Conservation (phyloP, 2,888 invertebrate species). For the Rhyacophila evoluta region DNA sequence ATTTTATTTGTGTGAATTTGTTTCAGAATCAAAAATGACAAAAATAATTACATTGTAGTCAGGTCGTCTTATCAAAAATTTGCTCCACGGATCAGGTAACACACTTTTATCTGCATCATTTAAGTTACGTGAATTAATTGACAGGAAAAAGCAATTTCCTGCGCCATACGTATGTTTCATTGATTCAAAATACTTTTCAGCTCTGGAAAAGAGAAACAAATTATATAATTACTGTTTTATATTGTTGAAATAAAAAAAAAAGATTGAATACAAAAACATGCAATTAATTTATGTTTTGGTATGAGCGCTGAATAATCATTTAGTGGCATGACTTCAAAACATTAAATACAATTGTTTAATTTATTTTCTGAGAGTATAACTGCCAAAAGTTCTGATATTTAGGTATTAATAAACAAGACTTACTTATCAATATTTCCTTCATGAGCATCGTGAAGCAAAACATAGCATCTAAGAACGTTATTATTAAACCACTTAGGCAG, state of each 20-base stretch:
- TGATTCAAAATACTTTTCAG: constrained; percentile 84
- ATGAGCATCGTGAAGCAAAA: constrained; percentile 87
- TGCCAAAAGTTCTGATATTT: too few species aligned
- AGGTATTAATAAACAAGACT: constrained; percentile 59
- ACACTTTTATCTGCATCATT: constrained; percentile 68
- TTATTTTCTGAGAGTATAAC: too few species aligned
- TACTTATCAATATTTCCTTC: constrained; percentile 82
- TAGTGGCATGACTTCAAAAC: too few species aligned
- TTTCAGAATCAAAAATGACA: too few species aligned
- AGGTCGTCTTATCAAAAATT: constrained; percentile 76
- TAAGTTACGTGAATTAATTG: constrained; percentile 85
- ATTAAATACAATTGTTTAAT: too few species aligned
- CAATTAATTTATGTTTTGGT: too few species aligned
- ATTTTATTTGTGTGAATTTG: too few species aligned
- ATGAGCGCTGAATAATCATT: too few species aligned
- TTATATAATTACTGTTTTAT: too few species aligned
- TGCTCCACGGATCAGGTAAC: constrained; percentile 88
- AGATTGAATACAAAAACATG: too few species aligned
- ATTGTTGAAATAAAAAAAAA: too few species aligned
- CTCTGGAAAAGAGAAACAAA: too few species aligned
- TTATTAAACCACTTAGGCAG: constrained; percentile 85
- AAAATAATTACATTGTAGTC: constrained; percentile 64
- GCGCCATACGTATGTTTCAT: constrained; percentile 90
- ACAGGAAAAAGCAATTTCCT: constrained; percentile 88
- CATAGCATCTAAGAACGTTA: constrained; percentile 89